phyloP scores from a whole-genome alignment of 1,140 invertebrate species.

The Drosophila subobscura region DNA sequence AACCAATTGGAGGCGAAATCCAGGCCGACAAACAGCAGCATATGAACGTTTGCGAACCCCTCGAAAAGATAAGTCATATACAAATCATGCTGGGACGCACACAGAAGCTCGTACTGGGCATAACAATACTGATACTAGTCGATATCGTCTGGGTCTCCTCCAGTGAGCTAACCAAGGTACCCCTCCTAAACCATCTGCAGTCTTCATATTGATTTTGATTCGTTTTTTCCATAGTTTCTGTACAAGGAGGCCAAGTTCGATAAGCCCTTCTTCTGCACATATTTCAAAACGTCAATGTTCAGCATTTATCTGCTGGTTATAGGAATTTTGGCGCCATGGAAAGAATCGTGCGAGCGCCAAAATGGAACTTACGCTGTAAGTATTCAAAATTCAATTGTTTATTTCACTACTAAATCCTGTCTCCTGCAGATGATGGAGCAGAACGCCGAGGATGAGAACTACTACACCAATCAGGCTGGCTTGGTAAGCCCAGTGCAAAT shows the following conservation, averaged over 20 bases:
- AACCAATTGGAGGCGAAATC: constrained; percentile 11
- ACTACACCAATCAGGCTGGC: constrained; percentile 84
- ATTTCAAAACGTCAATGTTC: constrained; percentile 95
- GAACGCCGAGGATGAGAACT: constrained; percentile 87
- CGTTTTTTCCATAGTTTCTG: constrained; percentile 88
- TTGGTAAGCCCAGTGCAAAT: constrained; percentile 23
- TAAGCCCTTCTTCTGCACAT: constrained; percentile 95
- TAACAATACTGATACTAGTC: constrained; percentile 90
- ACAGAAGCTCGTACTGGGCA: constrained; percentile 90
- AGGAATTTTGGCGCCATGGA: constrained; percentile 92
- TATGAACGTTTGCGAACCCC: constrained; percentile 3
- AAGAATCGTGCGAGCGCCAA: constrained; percentile 89
- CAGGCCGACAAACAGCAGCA: constrained; percentile 16
- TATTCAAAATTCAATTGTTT: too few species aligned
- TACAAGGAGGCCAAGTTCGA: constrained; percentile 91
- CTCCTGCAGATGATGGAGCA: constrained; percentile 86
- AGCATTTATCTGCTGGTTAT: constrained; percentile 92
- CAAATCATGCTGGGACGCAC: constrained; percentile 82
- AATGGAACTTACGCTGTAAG: constrained; percentile 87
- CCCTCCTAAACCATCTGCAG: not conserved
- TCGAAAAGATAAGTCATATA: not conserved
- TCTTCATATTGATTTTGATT: constrained; percentile 1
- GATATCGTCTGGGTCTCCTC: constrained; percentile 95
- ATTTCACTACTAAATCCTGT: not conserved
- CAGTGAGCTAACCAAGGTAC: constrained; percentile 92